Evolutionary conservation across 2,888 invertebrate species (phyloP).

Genomic region (Agrilus cyanescens): DNA sequence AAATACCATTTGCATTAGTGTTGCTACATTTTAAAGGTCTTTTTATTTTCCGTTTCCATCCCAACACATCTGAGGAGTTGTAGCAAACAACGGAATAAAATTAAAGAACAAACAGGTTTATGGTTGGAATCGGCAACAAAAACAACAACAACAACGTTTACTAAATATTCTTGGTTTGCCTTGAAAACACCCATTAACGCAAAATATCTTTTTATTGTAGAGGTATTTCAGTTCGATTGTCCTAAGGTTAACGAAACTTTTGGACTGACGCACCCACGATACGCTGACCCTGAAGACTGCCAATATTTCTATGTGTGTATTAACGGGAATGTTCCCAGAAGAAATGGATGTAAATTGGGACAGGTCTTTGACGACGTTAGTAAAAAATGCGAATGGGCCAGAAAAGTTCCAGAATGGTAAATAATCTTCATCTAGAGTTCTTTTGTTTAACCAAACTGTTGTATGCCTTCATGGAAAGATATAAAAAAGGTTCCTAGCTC

Average conservation of each 20-base stretch:
- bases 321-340: slow-evolving; percentile 71
- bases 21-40: too few species aligned
- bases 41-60: too few species aligned
- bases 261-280: slow-evolving; percentile 71
- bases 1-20: too few species aligned
- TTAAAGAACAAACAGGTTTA: too few species aligned
- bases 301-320: slow-evolving; percentile 89
- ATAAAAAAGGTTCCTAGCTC: not conserved
- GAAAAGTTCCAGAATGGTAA: slow-evolving; percentile 83
- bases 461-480: not conserved
- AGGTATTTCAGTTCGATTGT: slow-evolving; percentile 74
- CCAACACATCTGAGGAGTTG: too few species aligned
- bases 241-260: slow-evolving; percentile 63
- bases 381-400: slow-evolving; percentile 75
- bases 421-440: slow-evolving; percentile 14
- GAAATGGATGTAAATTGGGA: slow-evolving; percentile 79
- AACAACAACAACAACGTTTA: too few species aligned
- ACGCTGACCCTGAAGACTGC: slow-evolving; percentile 79
- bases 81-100: too few species aligned
- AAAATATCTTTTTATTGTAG: slow-evolving; percentile 33
- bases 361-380: slow-evolving; percentile 76
- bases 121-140: too few species aligned
- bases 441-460: too few species aligned
- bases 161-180: too few species aligned
- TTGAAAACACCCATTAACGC: too few species aligned